Conservation (phyloP, 2,888 invertebrate species). For the Rhodophaea formosa region DNA sequence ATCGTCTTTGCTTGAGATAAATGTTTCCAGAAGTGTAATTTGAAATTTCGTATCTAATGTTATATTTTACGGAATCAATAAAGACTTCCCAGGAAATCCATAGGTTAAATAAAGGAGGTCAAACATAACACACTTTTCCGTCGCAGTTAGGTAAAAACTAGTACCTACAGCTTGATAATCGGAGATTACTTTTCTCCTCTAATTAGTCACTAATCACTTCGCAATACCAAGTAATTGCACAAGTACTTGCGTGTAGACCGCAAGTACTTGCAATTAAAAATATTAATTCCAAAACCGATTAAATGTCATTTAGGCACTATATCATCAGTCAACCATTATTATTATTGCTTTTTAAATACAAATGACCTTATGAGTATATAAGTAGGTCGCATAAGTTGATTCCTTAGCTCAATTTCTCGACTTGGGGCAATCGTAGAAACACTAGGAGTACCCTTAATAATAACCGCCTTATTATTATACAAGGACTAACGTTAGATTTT, state of each 20-base stretch:
- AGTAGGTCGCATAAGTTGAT: background rate
- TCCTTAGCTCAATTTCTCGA: too few species aligned
- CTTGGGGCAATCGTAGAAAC: too few species aligned
- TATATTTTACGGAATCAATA: too few species aligned
- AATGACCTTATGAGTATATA: background rate
- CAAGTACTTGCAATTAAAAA: background rate
- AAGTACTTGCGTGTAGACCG: background rate
- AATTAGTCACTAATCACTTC: background rate
- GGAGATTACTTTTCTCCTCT: background rate
- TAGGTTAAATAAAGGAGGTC: too few species aligned
- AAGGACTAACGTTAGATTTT: too few species aligned
- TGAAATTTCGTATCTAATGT: too few species aligned
- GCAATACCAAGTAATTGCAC: background rate
- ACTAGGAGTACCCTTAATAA: too few species aligned
- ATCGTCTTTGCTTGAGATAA: too few species aligned
- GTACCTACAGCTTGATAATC: background rate
- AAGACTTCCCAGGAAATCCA: too few species aligned
- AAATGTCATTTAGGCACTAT: constrained; percentile 8
- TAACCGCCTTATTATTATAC: too few species aligned
- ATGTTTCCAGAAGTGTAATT: too few species aligned
- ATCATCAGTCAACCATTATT: background rate
- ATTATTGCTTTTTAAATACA: background rate
- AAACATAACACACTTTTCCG: too few species aligned
- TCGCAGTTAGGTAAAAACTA: background rate
- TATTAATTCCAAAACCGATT: constrained; percentile 5